Conservation (phyloP, 1,140 invertebrate species). For the Phthorimaea operculella region DNA sequence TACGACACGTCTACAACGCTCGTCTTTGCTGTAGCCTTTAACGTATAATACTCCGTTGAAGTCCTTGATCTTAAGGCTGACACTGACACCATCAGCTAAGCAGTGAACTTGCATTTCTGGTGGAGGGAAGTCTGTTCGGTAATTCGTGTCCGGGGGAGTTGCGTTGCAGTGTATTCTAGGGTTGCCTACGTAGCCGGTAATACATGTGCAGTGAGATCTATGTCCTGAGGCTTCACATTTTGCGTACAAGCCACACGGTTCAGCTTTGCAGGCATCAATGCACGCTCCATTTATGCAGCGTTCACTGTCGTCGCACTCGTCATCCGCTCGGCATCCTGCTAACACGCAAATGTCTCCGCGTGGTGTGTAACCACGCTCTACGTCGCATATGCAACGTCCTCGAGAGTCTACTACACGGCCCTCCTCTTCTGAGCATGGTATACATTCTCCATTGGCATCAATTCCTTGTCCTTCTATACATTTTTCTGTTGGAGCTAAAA, state of each 20-base stretch:
- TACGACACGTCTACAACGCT: constrained; percentile 85
- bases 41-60: constrained; percentile 95
- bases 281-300: constrained; percentile 80
- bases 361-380: constrained; percentile 79
- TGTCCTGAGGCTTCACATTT: constrained; percentile 84
- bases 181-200: constrained; percentile 76
- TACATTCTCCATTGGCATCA: constrained; percentile 80
- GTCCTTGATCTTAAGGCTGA: constrained; percentile 84
- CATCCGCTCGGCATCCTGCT: constrained; percentile 76
- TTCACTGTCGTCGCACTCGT: constrained; percentile 81
- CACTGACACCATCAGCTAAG: constrained; percentile 90
- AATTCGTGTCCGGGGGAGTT: constrained; percentile 50
- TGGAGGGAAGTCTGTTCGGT: constrained; percentile 84
- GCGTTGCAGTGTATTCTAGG: constrained; percentile 74
- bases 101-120: constrained; percentile 89
- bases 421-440: constrained; percentile 75
- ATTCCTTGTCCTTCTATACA: constrained; percentile 73
- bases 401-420: constrained; percentile 80
- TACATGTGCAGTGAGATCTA: constrained; percentile 80
- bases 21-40: constrained; percentile 93
- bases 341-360: constrained; percentile 85
- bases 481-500: constrained; percentile 38
- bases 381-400: constrained; percentile 83
- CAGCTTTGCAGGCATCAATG: constrained; percentile 77
- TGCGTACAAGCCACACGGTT: constrained; percentile 79